These are phyloP conservation scores for Bradypus variegatus DNA, from an alignment of 2,797 vertebrate species.

Conservation along the genomic window DNA sequence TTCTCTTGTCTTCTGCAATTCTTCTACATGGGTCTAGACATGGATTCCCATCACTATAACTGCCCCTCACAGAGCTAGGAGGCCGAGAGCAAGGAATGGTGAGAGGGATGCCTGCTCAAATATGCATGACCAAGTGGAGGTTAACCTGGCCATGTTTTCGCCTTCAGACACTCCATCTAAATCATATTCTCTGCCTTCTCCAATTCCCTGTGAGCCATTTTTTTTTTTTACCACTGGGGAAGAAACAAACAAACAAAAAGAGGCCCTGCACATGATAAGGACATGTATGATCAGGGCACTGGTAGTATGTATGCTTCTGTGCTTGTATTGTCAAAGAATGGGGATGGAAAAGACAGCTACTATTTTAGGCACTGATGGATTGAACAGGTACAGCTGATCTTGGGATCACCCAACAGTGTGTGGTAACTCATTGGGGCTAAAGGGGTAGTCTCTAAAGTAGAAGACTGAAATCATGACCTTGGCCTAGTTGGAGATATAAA, in stretches of 20 bases:
- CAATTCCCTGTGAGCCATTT: not conserved
- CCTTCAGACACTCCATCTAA: not conserved
- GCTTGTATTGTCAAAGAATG: not conserved
- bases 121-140: not conserved
- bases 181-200: not conserved
- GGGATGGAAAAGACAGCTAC: not conserved
- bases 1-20: not conserved
- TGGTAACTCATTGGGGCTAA: not conserved
- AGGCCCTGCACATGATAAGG: not conserved
- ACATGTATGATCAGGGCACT: not conserved
- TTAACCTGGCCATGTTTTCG: not conserved
- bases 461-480: slow-evolving; percentile 29
- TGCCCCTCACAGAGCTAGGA: not conserved
- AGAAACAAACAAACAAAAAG: not conserved
- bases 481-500: not conserved
- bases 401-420: not conserved
- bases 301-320: not conserved
- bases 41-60: not conserved
- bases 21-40: not conserved
- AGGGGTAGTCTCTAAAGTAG: not conserved
- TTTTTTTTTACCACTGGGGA: not conserved
- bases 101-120: not conserved
- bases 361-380: slow-evolving; percentile 1
- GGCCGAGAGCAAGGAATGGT: not conserved
- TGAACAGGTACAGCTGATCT: not conserved